Percentiles rank a stretch among this genome's conserved stretches.
Evolutionary conservation across 2,888 invertebrate genomes (phyloP).

Genomic region (Halictus ligatus): DNA sequence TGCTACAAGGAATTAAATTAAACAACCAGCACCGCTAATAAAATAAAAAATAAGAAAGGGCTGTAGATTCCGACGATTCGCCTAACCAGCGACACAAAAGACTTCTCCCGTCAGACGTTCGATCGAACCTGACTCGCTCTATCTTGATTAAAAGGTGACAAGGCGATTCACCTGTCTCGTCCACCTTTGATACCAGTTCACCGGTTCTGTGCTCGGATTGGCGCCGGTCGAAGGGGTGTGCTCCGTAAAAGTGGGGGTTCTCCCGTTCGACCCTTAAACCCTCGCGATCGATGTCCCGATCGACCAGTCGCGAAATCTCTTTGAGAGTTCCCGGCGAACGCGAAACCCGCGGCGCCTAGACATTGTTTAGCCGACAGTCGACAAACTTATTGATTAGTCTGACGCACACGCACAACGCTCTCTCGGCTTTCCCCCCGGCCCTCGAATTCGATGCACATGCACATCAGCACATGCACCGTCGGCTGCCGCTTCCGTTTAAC

Average conservation of each 20-base stretch:
- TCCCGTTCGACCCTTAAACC: neutral
- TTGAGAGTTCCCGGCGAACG: conserved; percentile 10
- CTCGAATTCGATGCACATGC: conserved; percentile 33
- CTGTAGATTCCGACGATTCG: neutral
- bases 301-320: conserved; percentile 16
- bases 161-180: neutral
- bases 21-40: neutral
- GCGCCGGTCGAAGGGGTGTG: neutral
- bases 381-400: conserved; percentile 66
- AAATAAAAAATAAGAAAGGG: neutral
- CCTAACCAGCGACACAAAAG: neutral
- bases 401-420: conserved; percentile 38
- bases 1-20: neutral
- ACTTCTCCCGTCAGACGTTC: neutral
- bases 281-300: neutral
- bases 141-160: neutral
- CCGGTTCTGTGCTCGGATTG: neutral
- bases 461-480: conserved; percentile 18
- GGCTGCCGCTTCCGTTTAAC: conserved; percentile 38
- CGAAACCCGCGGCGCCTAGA: conserved; percentile 30
- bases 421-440: neutral
- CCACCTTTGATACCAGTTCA: neutral
- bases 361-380: conserved; percentile 62
- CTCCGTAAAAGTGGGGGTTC: neutral
- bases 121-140: neutral